A percentile compares a stretch with the other conserved stretches of the same genome.
phyloP scores from a whole-genome alignment of 1,140 invertebrate genomes.

The Vollenhovia emeryi region DNA sequence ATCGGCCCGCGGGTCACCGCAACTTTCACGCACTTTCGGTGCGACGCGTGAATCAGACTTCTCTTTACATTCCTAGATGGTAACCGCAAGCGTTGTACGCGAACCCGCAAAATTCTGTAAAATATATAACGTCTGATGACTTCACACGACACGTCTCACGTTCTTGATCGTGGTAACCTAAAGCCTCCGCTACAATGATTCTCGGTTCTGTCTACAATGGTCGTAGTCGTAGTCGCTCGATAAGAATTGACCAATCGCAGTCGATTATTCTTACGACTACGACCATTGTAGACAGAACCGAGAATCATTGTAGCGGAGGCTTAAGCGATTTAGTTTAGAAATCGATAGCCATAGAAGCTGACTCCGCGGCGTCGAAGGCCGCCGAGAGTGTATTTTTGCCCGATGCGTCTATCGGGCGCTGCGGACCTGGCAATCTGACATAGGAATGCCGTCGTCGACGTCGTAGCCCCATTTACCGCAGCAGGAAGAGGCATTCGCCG shows the following conservation, averaged over 20 bases:
- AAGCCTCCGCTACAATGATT: too few species aligned
- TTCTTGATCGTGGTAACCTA: neutral
- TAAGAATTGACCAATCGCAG: too few species aligned
- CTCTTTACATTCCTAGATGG: constrained; percentile 38
- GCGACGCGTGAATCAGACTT: constrained; percentile 42
- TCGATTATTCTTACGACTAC: too few species aligned
- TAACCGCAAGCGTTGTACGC: constrained; percentile 32
- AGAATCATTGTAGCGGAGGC: too few species aligned
- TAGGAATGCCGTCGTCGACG: constrained; percentile 60
- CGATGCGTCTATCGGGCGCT: neutral
- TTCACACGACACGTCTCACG: neutral
- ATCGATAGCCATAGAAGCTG: neutral
- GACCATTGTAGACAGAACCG: too few species aligned
- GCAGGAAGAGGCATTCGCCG: constrained; percentile 52
- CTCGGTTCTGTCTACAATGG: too few species aligned
- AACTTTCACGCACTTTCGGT: constrained; percentile 4
- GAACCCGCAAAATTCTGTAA: constrained; percentile 47
- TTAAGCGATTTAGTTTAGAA: neutral
- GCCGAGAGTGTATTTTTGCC: constrained; percentile 54
- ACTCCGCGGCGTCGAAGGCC: constrained; percentile 29
- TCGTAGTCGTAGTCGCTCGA: too few species aligned
- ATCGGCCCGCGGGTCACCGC: neutral
- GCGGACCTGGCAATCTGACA: constrained; percentile 76
- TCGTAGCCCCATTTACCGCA: constrained; percentile 76
- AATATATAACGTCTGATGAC: constrained; percentile 54